phyloP scores from a whole-genome alignment of 2,113 vertebrate species.

The Leiothrix lutea region DNA sequence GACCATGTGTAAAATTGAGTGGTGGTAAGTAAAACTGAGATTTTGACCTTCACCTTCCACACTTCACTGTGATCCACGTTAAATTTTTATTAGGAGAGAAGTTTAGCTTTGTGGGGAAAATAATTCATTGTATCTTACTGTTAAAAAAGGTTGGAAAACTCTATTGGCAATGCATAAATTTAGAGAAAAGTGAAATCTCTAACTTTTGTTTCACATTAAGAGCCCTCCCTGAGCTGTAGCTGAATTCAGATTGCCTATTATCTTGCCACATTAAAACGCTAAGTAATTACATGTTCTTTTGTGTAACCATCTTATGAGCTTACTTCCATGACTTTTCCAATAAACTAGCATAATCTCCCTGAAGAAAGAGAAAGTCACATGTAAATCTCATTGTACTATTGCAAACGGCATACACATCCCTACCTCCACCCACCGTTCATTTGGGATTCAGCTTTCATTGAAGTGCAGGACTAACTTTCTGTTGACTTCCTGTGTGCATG shows the following conservation, averaged over 20 bases:
- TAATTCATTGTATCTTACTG: background rate
- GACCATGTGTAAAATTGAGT: background rate
- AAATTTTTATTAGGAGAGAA: background rate
- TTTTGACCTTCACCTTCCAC: background rate
- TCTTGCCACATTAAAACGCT: constrained; percentile 30
- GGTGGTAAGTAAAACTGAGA: background rate
- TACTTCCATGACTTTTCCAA: constrained; percentile 16
- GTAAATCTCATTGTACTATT: background rate
- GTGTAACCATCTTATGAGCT: constrained; percentile 7
- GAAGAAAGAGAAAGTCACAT: background rate
- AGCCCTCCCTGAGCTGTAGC: background rate
- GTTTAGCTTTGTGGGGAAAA: background rate
- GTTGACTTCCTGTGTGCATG: background rate
- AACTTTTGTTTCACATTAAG: background rate
- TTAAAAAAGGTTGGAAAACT: background rate
- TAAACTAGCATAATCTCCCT: background rate
- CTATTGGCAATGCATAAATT: background rate
- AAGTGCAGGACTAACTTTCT: background rate
- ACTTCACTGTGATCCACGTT: background rate
- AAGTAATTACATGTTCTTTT: constrained; percentile 52
- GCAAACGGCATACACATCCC: background rate
- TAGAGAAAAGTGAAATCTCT: background rate
- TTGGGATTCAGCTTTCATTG: background rate
- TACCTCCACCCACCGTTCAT: background rate
- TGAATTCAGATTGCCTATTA: constrained; percentile 36